Conservation (phyloP, 1,140 invertebrate genomes). For the Berghia stephanieae region DNA sequence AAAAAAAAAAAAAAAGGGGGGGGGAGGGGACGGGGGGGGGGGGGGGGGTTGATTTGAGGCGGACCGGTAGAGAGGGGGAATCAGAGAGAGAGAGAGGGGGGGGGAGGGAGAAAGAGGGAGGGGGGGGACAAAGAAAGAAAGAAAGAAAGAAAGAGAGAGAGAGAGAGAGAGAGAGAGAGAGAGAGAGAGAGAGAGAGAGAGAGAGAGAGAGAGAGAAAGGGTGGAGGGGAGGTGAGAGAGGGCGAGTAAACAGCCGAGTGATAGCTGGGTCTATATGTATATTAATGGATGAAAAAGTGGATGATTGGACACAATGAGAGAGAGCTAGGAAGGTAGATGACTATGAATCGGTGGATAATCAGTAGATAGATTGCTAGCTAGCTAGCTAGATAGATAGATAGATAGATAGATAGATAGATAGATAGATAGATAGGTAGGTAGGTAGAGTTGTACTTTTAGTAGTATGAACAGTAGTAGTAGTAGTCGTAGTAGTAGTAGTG, state of each 20-base stretch:
- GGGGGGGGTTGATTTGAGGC: too few relatives aligned
- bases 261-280: too few relatives aligned
- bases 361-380: too few relatives aligned
- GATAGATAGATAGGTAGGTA: too few relatives aligned
- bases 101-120: not conserved
- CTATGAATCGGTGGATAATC: too few relatives aligned
- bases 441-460: not conserved
- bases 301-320: not conserved
- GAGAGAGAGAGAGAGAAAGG: not conserved
- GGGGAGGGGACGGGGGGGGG: not conserved
- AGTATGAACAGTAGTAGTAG: conserved; percentile 1
- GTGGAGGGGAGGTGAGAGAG: not conserved
- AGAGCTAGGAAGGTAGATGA: too few relatives aligned
- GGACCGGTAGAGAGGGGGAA: too few relatives aligned
- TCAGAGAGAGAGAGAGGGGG: not conserved
- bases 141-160: not conserved
- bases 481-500: not conserved
- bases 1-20: not conserved
- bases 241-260: too few relatives aligned
- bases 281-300: not conserved
- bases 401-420: too few relatives aligned
- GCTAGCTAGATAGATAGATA: too few relatives aligned
- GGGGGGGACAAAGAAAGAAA: not conserved
- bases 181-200: not conserved
- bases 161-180: not conserved